Evolutionary conservation across 1,140 invertebrate species (phyloP), one percentile per base, ranked within the genome.

Genomic region (Heterodera schachtii): DNA sequence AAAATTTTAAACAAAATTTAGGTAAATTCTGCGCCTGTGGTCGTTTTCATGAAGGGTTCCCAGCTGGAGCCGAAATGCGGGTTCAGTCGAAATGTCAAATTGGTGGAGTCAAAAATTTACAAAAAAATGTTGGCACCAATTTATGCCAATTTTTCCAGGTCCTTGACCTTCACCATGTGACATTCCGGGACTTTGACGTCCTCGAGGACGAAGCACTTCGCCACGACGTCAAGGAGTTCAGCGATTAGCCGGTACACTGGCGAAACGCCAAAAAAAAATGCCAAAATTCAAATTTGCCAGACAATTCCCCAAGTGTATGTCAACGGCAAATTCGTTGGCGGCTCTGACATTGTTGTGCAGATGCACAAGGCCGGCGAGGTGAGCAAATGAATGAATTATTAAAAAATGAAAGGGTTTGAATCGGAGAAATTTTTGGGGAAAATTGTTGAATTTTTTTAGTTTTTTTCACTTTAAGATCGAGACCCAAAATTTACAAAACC

Each of bases 11-110:
- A n/a, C n/a, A 49, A 49, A 49, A 49, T 49, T 49, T n/a, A 81
- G 73, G 80, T 78, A 3, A 66, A 76, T 46, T 21, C 49, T 19
- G 75, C 64, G 16, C 74, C 86, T n/a, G 89, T 89, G 11, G 89
- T 90, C 52, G 85, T 89, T 11, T 89, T 89, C 60, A 89, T 89
- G 88, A 89, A 89, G 76, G 88, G 88, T 19, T 88, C 88, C 21
- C 84, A 85, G 69, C 73, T 85, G 69, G 70, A 88, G 57, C 88
- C 88, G 16, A 79, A 78, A 71, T 89, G 88, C 75, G 88, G 88
- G 41, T 89, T 89, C 75, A 87, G 85, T 4, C 75, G 81, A 70
- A 90, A 87, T 78, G 88, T 88, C 31, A 90, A 90, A 82, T 71
- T 85, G 83, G 88, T 90, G 5, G 19, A 81, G 11, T 31, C 2